These are phyloP conservation scores for Trypoxylon attenuatum DNA, from an alignment of 2,888 invertebrate species.

Conservation along the genomic window DNA sequence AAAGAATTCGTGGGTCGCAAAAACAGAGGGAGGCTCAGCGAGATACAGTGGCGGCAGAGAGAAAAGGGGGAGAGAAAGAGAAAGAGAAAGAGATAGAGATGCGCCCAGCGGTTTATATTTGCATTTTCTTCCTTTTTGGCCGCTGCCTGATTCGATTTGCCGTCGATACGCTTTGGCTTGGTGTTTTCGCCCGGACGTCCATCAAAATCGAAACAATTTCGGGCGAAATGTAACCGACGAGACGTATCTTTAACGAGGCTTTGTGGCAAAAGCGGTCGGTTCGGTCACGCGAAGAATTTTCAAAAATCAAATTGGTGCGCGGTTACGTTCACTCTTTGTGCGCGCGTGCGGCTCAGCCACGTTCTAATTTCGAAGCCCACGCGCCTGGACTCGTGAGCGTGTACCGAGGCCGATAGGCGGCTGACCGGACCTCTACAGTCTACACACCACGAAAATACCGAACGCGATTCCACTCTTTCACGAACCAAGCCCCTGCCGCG, in stretches of 20 bases:
- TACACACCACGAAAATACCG: background rate
- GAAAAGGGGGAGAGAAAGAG: no score
- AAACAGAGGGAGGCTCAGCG: no score
- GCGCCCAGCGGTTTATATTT: constrained; percentile 19
- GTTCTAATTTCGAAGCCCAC: background rate
- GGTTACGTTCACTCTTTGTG: background rate
- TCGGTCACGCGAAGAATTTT: constrained; percentile 46
- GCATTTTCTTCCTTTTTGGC: constrained; percentile 31
- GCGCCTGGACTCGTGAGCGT: no score
- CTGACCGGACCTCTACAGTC: no score
- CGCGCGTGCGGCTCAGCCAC: background rate
- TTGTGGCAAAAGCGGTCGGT: constrained; percentile 18
- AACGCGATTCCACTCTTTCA: background rate
- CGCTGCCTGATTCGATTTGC: constrained; percentile 46
- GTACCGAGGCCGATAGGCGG: no score
- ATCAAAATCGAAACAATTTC: constrained; percentile 50
- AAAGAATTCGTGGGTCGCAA: no score
- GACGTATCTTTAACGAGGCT: constrained; percentile 35
- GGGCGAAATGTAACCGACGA: constrained; percentile 34
- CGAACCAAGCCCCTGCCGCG: background rate
- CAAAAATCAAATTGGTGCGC: constrained; percentile 39
- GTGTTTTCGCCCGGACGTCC: constrained; percentile 33
- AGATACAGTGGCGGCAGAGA: no score
- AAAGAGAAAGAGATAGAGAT: no score
- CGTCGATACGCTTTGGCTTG: constrained; percentile 32